Evolutionary conservation across 2,888 invertebrate genomes (phyloP), one percentile per base, ranked within the genome.

Genomic region (Selenia dentaria): DNA sequence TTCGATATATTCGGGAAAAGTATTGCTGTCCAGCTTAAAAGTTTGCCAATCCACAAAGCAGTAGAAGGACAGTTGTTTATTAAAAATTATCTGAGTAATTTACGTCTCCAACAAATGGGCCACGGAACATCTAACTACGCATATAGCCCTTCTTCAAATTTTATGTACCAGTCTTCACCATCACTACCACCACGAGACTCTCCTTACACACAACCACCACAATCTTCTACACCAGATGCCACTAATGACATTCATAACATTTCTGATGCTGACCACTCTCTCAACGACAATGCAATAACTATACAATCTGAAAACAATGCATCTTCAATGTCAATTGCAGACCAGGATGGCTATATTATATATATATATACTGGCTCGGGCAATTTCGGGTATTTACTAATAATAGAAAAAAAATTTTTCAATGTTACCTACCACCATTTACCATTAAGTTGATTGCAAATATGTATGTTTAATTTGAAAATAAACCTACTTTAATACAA

Each of bases 1-100:
- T 57, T 57, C 38, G 57, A 50, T 27, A 51, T 51, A 36, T 57
- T 54, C 36, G 53, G 57, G 34, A 52, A 39, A 43, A 52, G 47
- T 53, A 47, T 50, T 38, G 44, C 56, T 40, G 49, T 43, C 26
- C 52, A 57, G 36, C 40, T 57, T 33, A 55, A 50, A 38, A 49
- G 33, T 46, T 32, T 54, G 46, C 54, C 48, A 32, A 10, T 33
- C 26, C 26, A 26, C 26, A 26, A 26, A 16, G 20, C 11, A 32
- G 12, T 20, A 32, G 6, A 31, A 16, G n/a, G n/a, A 10, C 14
- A 16, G 25, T 22, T 27, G 36, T 16, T 36, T 27, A 14, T 29
- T n/a, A 13, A 29, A 29, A 29, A 29, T 29, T 29, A 29, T 41
- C 41, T 45, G 20, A 20, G 38, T 45, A 45, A 51, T 38, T 37